Evolutionary conservation across 2,113 vertebrate species (phyloP).

Genomic region (Seriola quinqueradiata): DNA sequence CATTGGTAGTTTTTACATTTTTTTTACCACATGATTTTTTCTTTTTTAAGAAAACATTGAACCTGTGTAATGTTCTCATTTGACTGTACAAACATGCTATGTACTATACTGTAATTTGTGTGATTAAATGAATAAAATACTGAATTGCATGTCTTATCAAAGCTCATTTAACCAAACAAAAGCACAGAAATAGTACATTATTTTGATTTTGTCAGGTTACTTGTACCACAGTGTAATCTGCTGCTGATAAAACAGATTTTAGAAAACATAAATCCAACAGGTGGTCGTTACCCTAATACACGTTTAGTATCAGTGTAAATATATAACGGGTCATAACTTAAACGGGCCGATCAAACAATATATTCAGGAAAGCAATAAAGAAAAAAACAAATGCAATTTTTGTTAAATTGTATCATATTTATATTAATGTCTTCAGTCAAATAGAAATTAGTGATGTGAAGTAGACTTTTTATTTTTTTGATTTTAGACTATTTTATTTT

Average conservation of each 20-base stretch:
- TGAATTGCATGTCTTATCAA: not conserved
- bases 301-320: slow-evolving; percentile 13
- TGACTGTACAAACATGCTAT: slow-evolving; percentile 37
- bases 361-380: slow-evolving; percentile 33
- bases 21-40: not conserved
- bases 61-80: slow-evolving; percentile 9
- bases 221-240: slow-evolving; percentile 27
- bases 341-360: slow-evolving; percentile 27
- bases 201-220: slow-evolving; percentile 53
- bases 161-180: slow-evolving; percentile 23
- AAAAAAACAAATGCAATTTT: slow-evolving; percentile 6
- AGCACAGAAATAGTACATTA: not conserved
- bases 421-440: slow-evolving; percentile 16
- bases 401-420: slow-evolving; percentile 5
- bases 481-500: not conserved
- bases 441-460: slow-evolving; percentile 11
- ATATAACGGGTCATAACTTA: not conserved
- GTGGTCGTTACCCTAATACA: not conserved
- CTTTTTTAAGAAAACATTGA: slow-evolving; percentile 28
- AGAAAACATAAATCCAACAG: slow-evolving; percentile 21
- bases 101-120: slow-evolving; percentile 50
- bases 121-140: slow-evolving; percentile 42
- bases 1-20: slow-evolving; percentile 21
- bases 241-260: not conserved
- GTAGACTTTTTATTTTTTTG: not conserved